Evolutionary conservation across 2,113 vertebrate species (phyloP), one percentile per base, ranked within the genome.

Genomic region (Leptobrachium leishanense): DNA sequence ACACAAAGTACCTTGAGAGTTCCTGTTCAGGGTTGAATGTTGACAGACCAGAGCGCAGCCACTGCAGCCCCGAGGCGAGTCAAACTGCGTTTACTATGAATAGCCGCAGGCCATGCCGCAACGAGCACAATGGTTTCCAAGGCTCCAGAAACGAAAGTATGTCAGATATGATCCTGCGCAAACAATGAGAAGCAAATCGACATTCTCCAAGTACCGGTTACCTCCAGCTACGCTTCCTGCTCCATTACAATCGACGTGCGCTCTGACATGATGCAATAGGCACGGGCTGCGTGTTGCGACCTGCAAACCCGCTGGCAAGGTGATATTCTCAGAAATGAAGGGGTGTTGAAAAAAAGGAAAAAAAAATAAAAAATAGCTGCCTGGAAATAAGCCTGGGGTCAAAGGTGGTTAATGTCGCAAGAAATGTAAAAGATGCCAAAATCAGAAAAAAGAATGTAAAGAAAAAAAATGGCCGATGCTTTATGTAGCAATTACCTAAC

Each of bases 71-170:
- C 6, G 5, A 68, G 78, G 78, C 71, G 57, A 74, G 63, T 20
- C 50, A 80, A 80, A 80, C 5, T 20, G 50, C 57, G 15, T 6
- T 41, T 13, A 8, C 69, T 73, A 68, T 40, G 15, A 64, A 74
- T 68, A 67, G 70, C 77, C 59, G 15, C 44, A 59, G 77, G 70
- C 70, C 20, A 74, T 3, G 12, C 20, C 41, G 59, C 43, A 15
- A 6, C 3, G 4, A 68, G 40, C n/a, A 79, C 77, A 73, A 72
- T 72, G 57, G 54, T 39, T 3, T 44, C n/a, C 4, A 9, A 59
- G 12, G 15, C 20, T 69, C 43, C 12, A 64, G 41, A 55, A 43
- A 39, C 6, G 8, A 75, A 41, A 2, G 68, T 63, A 43, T 57
- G 13, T 5, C 0, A 74, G 72, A 59, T 12, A 62, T 67, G 39